phyloP scores from a whole-genome alignment of 2,888 invertebrate genomes.

The Liopterus haemorrhoidalis region DNA sequence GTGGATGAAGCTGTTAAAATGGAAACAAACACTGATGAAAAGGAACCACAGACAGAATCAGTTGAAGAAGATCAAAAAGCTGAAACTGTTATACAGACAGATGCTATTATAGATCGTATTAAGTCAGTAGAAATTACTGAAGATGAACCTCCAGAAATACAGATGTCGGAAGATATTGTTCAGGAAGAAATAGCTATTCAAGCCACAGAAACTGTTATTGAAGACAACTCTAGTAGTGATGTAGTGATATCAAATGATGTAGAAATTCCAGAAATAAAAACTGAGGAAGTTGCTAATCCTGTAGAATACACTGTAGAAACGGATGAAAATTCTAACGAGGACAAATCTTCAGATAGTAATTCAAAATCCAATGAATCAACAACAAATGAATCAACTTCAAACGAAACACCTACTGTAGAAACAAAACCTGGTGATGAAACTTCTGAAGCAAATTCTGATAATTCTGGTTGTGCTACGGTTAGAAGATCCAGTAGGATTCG shows the following conservation, averaged over 20 bases:
- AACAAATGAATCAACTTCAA: constrained; percentile 8
- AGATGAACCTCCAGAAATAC: constrained; percentile 9
- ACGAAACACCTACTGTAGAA: background rate
- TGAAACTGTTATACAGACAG: constrained; percentile 19
- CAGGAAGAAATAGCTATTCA: constrained; percentile 22
- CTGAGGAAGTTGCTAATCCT: constrained; percentile 24
- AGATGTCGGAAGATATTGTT: constrained; percentile 9
- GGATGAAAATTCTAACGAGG: constrained; percentile 23
- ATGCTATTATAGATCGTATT: constrained; percentile 16
- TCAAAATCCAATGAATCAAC: constrained; percentile 3
- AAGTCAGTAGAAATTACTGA: constrained; percentile 19
- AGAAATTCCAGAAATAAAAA: constrained; percentile 4
- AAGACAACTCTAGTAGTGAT: constrained; percentile 15
- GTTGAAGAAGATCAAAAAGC: constrained; percentile 13
- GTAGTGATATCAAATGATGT: constrained; percentile 5
- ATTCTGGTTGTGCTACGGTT: constrained; percentile 41
- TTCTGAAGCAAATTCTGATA: constrained; percentile 7
- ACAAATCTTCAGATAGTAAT: constrained; percentile 17
- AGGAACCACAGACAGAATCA: constrained; percentile 42
- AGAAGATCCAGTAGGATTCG: constrained; percentile 71
- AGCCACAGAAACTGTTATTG: constrained; percentile 12
- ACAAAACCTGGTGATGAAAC: constrained; percentile 7
- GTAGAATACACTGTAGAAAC: constrained; percentile 18
- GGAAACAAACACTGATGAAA: constrained; percentile 43
- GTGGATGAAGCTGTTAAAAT: constrained; percentile 37